These are phyloP conservation scores for Xyrauchen texanus DNA, from an alignment of 2,113 vertebrate genomes.

Conservation along the genomic window DNA sequence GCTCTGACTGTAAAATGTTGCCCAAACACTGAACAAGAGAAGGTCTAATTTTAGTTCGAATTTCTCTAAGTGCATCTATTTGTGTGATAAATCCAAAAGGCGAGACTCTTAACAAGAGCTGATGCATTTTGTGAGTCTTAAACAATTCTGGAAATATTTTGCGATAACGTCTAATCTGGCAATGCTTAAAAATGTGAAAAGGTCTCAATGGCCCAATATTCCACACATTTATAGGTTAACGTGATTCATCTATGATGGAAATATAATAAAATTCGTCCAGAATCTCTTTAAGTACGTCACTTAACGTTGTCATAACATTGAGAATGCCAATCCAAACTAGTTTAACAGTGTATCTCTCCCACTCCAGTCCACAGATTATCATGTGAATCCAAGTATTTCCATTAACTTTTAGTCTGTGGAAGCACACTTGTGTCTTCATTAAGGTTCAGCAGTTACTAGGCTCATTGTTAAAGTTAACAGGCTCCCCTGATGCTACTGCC, in stretches of 20 bases:
- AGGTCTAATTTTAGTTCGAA: too few species aligned
- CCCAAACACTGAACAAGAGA: too few species aligned
- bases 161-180: background rate
- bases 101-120: too few species aligned
- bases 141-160: background rate
- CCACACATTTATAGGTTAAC: slow-evolving; percentile 11
- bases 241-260: background rate
- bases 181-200: slow-evolving; percentile 16
- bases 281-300: background rate
- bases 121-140: background rate
- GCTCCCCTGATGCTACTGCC: slow-evolving; percentile 50
- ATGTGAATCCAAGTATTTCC: slow-evolving; percentile 16
- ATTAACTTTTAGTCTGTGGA: slow-evolving; percentile 27
- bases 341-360: slow-evolving; percentile 2
- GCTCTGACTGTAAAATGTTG: too few species aligned
- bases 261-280: background rate
- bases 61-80: too few species aligned
- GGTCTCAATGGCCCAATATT: background rate
- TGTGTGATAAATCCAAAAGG: too few species aligned
- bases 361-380: background rate
- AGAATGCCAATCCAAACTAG: background rate
- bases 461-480: slow-evolving; percentile 57
- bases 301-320: slow-evolving; percentile 2
- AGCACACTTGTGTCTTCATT: slow-evolving; percentile 50
- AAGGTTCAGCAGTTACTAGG: slow-evolving; percentile 49